A percentile compares a stretch with the other conserved stretches of the same genome.
phyloP scores from a whole-genome alignment of 1,140 invertebrate species.

The Calephelis virginiensis region DNA sequence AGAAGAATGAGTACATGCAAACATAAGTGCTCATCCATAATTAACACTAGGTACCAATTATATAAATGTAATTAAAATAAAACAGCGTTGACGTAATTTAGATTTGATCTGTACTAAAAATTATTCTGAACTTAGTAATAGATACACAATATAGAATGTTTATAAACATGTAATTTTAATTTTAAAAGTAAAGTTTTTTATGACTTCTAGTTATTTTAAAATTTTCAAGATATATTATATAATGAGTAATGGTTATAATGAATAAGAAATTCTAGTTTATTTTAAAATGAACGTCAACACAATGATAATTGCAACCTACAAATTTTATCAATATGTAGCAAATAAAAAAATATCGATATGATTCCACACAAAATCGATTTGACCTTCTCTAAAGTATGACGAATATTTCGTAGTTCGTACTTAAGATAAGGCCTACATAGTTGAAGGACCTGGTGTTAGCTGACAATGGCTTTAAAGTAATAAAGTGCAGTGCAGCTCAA shows the following conservation, averaged over 20 bases:
- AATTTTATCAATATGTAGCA: too few relatives aligned
- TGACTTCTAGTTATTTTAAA: too few relatives aligned
- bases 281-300: too few relatives aligned
- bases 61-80: neutral
- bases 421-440: slow-evolving; percentile 6
- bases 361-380: neutral
- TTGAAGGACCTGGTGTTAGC: slow-evolving; percentile 4
- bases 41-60: neutral
- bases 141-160: neutral
- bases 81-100: neutral
- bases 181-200: neutral
- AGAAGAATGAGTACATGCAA: neutral
- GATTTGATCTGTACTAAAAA: neutral
- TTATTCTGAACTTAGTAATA: neutral
- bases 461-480: slow-evolving; percentile 10
- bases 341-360: neutral
- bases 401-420: slow-evolving; percentile 11
- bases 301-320: too few relatives aligned
- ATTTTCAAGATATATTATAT: too few relatives aligned
- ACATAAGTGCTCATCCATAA: neutral
- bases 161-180: neutral
- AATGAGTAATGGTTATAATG: too few relatives aligned
- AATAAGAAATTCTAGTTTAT: too few relatives aligned
- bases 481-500: slow-evolving; percentile 7
- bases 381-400: neutral